Evolutionary conservation across 2,113 vertebrate genomes (phyloP).

Genomic region (Thunnus thynnus): DNA sequence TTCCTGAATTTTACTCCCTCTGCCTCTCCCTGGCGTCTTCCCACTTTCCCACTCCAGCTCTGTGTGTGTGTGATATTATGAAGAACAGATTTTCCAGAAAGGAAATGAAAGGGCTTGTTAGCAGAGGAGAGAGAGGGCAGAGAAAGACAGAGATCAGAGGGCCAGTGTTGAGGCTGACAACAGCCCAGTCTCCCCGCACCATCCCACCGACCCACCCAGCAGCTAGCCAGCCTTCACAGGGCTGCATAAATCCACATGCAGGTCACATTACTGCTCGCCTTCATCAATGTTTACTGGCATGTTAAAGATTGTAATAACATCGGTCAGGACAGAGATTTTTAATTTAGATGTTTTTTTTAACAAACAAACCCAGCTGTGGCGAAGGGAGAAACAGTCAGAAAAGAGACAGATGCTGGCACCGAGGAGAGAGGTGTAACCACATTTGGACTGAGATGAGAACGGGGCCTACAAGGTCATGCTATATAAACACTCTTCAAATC

Average conservation of each 20-base stretch:
- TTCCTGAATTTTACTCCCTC: conserved; percentile 83
- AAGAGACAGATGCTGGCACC: conserved; percentile 75
- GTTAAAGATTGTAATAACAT: conserved; percentile 83
- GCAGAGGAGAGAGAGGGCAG: conserved; percentile 48
- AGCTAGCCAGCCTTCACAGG: conserved; percentile 60
- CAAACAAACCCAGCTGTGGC: conserved; percentile 68
- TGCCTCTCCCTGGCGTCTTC: conserved; percentile 60
- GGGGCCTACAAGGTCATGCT: conserved; percentile 71
- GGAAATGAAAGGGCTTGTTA: conserved; percentile 96
- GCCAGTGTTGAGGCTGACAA: conserved; percentile 88
- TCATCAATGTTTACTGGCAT: conserved; percentile 83
- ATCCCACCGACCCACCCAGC: conserved; percentile 64
- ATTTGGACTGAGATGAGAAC: conserved; percentile 80
- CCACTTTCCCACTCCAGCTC: conserved; percentile 71
- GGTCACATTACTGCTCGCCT: conserved; percentile 82
- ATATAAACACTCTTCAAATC: conserved; percentile 81
- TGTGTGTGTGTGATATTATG: conserved; percentile 84
- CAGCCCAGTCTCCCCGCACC: conserved; percentile 79
- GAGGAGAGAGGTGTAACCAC: conserved; percentile 69
- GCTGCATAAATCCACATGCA: conserved; percentile 74
- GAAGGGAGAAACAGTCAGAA: conserved; percentile 55
- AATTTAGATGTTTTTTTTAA: conserved; percentile 74
- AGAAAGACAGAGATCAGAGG: conserved; percentile 84
- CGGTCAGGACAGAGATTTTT: conserved; percentile 78
- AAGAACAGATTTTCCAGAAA: conserved; percentile 98